Evolutionary conservation across 2,797 vertebrate genomes (phyloP), one percentile per base, ranked within the genome.

Genomic region (Chromobotia macracanthus): DNA sequence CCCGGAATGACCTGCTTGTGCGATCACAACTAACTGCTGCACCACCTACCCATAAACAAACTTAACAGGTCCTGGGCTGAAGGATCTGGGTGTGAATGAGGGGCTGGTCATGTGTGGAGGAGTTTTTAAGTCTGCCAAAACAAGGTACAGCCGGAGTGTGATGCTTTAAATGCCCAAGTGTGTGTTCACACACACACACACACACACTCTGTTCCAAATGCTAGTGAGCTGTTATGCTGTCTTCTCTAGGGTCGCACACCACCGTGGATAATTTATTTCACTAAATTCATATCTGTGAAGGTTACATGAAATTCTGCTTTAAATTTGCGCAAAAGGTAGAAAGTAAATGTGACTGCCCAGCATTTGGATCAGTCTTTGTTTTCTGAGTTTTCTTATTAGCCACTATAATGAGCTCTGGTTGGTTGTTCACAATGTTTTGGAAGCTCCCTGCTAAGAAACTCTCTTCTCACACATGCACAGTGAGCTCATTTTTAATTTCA

Each of bases 41-140:
- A 82, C 72, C 76, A 77, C 88, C 83, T 82, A 82, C 85, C 78
- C 84, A 88, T 89, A 89, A 74, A 87, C 86, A 90, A 89, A 87
- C 81, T 83, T 90, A 87, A 89, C 86, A 86, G 83, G 86, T 66
- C 81, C 85, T 23, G 25, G 74, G 66, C 41, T 18, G 16, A 44
- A n/a, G 18, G 48, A 73, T 80, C 55, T 55, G 51, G 72, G 83
- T 13, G 31, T 41, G n/a, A n/a, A n/a, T n/a, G 66, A 60, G 55
- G 48, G 79, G 18, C 16, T 12, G 31, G 18, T n/a, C n/a, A n/a
- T n/a, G n/a, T n/a, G n/a, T n/a, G n/a, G n/a, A n/a, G n/a, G n/a
- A n/a, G n/a, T n/a, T n/a, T n/a, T n/a, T n/a, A n/a, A n/a, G n/a
- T n/a, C 41, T 65, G 70, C 71, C 75, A 65, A 18, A n/a, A n/a